Evolutionary conservation across 1,140 invertebrate genomes (phyloP), one percentile per base, ranked within the genome.

Genomic region (Glomeris maerens): DNA sequence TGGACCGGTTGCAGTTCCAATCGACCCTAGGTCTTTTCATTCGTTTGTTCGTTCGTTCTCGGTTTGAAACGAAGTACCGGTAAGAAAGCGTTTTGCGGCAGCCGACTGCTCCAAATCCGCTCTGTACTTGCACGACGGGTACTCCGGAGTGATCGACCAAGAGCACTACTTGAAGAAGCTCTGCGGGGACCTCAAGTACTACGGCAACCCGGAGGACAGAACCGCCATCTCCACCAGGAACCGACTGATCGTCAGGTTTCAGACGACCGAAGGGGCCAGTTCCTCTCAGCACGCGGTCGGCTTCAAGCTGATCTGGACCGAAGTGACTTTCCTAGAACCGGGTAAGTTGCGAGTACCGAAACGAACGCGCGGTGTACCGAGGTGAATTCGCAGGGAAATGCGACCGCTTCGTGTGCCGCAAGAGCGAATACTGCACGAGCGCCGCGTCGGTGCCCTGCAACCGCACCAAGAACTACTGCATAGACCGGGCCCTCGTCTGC

Each of bases 1-100:
- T 72, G n/a, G 56, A 67, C 5, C 53, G 64, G 40, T 53, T 72
- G 27, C 63, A 70, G 44, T 60, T 72, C 4, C 61, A 65, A 27
- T n/a, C n/a, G n/a, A n/a, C n/a, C n/a, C n/a, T n/a, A n/a, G n/a
- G n/a, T n/a, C n/a, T n/a, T n/a, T n/a, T n/a, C n/a, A n/a, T n/a
- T n/a, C n/a, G n/a, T n/a, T n/a, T n/a, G n/a, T n/a, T n/a, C n/a
- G n/a, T n/a, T n/a, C n/a, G n/a, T n/a, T n/a, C n/a, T n/a, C n/a
- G n/a, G n/a, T n/a, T n/a, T n/a, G n/a, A n/a, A n/a, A n/a, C 62
- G 65, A 22, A 59, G 60, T 50, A 66, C 62, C 29, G 62, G 68
- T 71, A 57, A 59, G 57, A 50, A 36, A 36, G 49, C 17, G 13
- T 44, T 5, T n/a, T 54, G 38, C 25, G 23, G 2, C 54, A 61